Evolutionary conservation across 1,140 invertebrate genomes (phyloP).

Genomic region (Nilaparvata lugens): DNA sequence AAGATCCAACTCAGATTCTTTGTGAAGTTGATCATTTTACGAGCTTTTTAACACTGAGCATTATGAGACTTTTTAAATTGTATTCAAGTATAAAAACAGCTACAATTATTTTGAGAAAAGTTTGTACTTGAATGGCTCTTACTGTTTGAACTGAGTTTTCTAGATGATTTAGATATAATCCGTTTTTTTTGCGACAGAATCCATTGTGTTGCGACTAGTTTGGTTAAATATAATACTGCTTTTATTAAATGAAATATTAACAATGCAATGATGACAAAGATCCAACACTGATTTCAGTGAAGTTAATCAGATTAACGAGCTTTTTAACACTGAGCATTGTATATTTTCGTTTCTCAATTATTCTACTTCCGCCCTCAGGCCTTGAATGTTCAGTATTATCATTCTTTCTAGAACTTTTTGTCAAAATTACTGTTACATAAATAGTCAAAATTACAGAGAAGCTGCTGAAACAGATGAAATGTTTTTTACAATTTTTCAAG

Average conservation of each 20-base stretch:
- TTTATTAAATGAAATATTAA: no score
- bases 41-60: conserved; percentile 3
- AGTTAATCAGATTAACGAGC: conserved; percentile 4
- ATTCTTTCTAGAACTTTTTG: no score
- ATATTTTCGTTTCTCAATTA: background rate
- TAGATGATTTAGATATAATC: no score
- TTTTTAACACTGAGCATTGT: conserved; percentile 16
- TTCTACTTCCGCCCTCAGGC: conserved; percentile 6
- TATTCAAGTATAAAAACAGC: background rate
- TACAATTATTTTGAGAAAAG: background rate
- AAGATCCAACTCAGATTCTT: background rate
- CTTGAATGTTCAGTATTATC: conserved; percentile 10
- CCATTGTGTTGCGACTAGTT: no score
- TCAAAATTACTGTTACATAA: no score
- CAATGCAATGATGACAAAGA: conserved; percentile 9
- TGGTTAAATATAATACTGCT: no score
- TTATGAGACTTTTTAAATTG: background rate
- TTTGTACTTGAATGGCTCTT: no score
- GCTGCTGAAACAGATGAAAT: no score
- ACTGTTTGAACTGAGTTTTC: no score
- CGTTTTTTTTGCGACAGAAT: no score
- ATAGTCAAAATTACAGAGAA: no score
- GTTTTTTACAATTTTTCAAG: no score
- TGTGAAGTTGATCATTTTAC: background rate
- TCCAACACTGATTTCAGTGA: conserved; percentile 3